Base-by-base conservation (phyloP, 2,113 vertebrate genomes). In the Cheirogaleus medius region DNA sequence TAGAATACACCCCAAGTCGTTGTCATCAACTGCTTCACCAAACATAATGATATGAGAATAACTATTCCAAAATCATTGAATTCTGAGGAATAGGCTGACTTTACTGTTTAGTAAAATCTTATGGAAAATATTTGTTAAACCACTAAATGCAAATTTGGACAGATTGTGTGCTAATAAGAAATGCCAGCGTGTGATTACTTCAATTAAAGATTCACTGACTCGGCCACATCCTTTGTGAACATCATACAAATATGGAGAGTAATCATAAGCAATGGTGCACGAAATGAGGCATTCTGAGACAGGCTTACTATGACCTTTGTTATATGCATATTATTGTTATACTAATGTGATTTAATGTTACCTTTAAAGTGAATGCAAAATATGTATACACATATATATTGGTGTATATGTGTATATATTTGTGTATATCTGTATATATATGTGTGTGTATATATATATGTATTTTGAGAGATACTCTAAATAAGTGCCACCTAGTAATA, bases 21-120 rank as follows among this genome's bases (percentile, higher is more conserved):
- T 91, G 25, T 96, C 91, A 81, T 95, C 95, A 82, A 49, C 84
- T 69, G 27, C 3, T 6, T 71, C 8, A 93, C 96, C 44, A 95
- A 92, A 58, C 6, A 56, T 63, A 82, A 27, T 14, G 25, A 60
- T 42, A 25, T 34, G 8, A 90, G 21, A 97, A 37, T 63, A 96
- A 81, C 71, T 82, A 21, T 96, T 74, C 86, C 88, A 92, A 88
- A 76, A 42, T 21, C 63, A 56, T 23, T 95, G 6, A 78, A 78
- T 86, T 81, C 18, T 44, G 27, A 0, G 9, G 3, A 42, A 91
- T 97, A 92, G 49, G 6, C 25, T 87, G 94, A 95, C 85, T 49
- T 94, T 78, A 15, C 6, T 21, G 25, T 95, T 98, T 94, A 42
- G 52, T 92, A 15, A 88, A 80, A 76, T 71, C 66, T 84, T 56